Base-by-base conservation (phyloP, 2,113 vertebrate species). In the Columba janthina region DNA sequence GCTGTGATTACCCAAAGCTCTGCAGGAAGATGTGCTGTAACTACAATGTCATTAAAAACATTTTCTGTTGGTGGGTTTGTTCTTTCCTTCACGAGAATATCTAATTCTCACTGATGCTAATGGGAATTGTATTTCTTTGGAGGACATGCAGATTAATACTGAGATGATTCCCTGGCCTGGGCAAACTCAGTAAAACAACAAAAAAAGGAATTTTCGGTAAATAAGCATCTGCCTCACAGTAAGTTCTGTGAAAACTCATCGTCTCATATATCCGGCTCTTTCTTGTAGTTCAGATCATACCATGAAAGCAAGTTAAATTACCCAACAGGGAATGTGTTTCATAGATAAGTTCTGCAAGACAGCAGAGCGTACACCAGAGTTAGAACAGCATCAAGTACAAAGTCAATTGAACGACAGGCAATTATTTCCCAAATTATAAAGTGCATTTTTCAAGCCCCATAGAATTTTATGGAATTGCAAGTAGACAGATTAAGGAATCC, bases 401-500 rank as follows among this genome's bases (percentile, higher is more conserved):
- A 85, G 90, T 83, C 82, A 73, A 31, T 14, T 51, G 82, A 80
- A 79, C 31, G 85, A 56, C 42, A 31, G 4, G 67, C 78, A 80
- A 64, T 96, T 97, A 96, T 90, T 67, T 95, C 62, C 77, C 51
- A 28, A 80, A 90, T 93, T 93, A 67, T 20, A 40, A 65, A 62
- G 40, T 1, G 0, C 11, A 1, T 42, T 91, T 89, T 66, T 26
- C 71, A 91, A 62, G 54, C 64, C 78, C 51, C 67, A 14, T n/a
- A 77, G 78, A 44, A 12, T 85, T 79, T 89, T 28, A 51, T 70
- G 71, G 93, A 90, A 88, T 80, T 46, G 44, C 36, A 66, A 9
- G 74, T 66, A 42, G 81, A 50, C 34, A 19, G 46, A 65, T 42
- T 50, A 66, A 85, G 65, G 86, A 88, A 90, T 88, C 85, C 64